phyloP scores from a whole-genome alignment of 2,113 vertebrate species.

The Atlantisia rogersi region DNA sequence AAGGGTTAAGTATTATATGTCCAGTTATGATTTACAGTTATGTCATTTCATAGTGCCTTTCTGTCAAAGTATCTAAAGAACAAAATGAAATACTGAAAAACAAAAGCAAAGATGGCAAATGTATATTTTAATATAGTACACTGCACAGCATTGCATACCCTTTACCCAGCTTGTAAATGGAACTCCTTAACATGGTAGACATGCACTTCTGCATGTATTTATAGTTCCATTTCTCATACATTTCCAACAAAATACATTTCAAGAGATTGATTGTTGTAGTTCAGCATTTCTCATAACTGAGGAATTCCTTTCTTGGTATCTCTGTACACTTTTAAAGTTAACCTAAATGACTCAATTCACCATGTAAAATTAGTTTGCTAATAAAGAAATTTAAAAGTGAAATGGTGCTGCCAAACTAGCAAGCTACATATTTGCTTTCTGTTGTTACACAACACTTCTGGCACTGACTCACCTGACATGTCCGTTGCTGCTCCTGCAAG shows the following conservation, averaged over 20 bases:
- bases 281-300: not conserved
- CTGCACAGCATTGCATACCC: not conserved
- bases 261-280: not conserved
- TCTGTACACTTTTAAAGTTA: not conserved
- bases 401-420: not conserved
- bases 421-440: not conserved
- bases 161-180: not conserved
- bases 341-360: not conserved
- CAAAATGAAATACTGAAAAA: not conserved
- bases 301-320: not conserved
- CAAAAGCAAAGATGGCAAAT: not conserved
- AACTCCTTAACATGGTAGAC: not conserved
- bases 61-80: not conserved
- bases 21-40: conserved; percentile 38
- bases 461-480: not conserved
- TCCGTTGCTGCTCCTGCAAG: not conserved
- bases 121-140: not conserved
- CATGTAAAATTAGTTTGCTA: not conserved
- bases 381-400: not conserved
- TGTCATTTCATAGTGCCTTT: not conserved
- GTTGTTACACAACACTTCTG: not conserved
- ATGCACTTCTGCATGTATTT: not conserved
- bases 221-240: accelerated
- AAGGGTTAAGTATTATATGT: conserved; percentile 19
- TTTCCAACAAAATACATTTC: not conserved